phyloP scores from a whole-genome alignment of 2,888 invertebrate genomes.

The Exephanes ischioxanthus region DNA sequence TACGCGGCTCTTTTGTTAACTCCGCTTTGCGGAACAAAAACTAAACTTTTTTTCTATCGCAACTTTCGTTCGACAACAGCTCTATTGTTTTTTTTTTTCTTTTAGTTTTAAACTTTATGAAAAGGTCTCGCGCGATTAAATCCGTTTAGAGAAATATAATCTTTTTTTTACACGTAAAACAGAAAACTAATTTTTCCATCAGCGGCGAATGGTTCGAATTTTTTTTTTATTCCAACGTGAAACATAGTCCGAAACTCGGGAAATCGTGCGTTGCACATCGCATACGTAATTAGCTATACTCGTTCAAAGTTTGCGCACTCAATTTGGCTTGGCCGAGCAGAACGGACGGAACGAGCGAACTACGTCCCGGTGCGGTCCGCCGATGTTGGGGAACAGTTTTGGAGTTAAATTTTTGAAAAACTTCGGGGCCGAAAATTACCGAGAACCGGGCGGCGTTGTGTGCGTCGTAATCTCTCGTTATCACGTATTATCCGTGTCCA shows the following conservation, averaged over 20 bases:
- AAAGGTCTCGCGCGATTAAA: background rate
- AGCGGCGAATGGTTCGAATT: background rate
- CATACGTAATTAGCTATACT: background rate
- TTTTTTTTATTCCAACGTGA: background rate
- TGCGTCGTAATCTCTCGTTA: constrained; percentile 20
- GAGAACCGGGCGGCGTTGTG: background rate
- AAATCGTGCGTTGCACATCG: background rate
- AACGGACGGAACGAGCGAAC: background rate
- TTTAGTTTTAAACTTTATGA: background rate
- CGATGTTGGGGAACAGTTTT: background rate
- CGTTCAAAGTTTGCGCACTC: background rate
- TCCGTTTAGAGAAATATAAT: background rate
- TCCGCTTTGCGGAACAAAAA: constrained; percentile 1
- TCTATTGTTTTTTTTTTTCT: background rate
- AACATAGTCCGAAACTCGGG: too few species aligned
- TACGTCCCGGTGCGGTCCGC: background rate
- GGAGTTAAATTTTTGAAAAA: background rate
- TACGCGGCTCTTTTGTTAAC: constrained; percentile 17
- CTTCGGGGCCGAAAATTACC: constrained; percentile 3
- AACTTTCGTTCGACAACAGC: background rate
- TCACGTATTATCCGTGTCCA: constrained; percentile 32
- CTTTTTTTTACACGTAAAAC: background rate
- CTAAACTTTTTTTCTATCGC: background rate
- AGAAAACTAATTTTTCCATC: background rate
- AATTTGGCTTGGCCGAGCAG: background rate